Conservation (phyloP, 2,113 vertebrate genomes). For the Xiphophorus couchianus region DNA sequence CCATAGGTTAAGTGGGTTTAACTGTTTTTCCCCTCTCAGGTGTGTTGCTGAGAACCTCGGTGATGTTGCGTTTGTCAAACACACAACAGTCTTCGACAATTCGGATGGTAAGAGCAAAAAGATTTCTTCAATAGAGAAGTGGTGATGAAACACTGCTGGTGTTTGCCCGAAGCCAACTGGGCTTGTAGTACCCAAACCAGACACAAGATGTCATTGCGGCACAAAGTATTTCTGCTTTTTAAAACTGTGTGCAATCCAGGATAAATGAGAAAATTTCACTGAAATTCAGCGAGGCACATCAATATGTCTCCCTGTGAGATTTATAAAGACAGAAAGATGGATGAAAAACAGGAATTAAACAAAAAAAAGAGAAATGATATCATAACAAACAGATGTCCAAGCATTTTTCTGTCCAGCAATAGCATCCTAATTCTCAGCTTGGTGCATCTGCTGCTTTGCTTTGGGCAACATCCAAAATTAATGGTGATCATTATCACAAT, state of each 20-base stretch:
- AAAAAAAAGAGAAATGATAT: not conserved
- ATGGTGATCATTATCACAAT: slow-evolving; percentile 74
- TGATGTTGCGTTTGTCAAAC: slow-evolving; percentile 83
- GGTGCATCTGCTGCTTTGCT: slow-evolving; percentile 64
- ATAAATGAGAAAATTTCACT: not conserved
- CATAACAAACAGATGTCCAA: slow-evolving; percentile 10
- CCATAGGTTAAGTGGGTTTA: not conserved
- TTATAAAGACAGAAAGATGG: not conserved
- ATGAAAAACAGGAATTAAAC: not conserved
- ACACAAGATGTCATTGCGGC: slow-evolving; percentile 77
- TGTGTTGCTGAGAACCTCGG: slow-evolving; percentile 85
- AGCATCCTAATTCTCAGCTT: slow-evolving; percentile 57
- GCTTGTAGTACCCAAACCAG: slow-evolving; percentile 22
- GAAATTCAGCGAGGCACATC: not conserved
- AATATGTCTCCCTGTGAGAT: slow-evolving; percentile 2
- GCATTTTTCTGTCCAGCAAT: slow-evolving; percentile 42
- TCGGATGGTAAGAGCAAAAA: slow-evolving; percentile 71
- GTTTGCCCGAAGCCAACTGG: not conserved
- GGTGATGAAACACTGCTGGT: not conserved
- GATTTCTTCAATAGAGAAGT: not conserved
- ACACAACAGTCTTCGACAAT: slow-evolving; percentile 82
- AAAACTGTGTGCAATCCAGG: slow-evolving; percentile 3
- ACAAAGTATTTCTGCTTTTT: slow-evolving; percentile 15
- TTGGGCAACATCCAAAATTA: slow-evolving; percentile 70
- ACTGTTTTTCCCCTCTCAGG: slow-evolving; percentile 50